Percentiles rank a stretch among this genome's conserved stretches.
phyloP scores from a whole-genome alignment of 2,113 vertebrate species.

The Ochotona princeps region DNA sequence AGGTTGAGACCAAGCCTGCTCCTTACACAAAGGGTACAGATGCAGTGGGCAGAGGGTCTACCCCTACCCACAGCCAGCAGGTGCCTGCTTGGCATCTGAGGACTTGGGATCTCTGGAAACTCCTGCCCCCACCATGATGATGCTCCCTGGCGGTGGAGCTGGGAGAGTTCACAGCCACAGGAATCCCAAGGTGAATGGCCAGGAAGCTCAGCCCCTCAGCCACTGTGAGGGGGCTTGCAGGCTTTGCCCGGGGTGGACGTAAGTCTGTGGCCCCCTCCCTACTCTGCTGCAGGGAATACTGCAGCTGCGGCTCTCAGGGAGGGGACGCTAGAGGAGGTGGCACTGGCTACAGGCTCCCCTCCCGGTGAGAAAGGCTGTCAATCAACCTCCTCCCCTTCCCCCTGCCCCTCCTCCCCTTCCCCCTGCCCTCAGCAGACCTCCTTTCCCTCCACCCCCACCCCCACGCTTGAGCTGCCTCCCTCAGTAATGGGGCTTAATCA shows the following conservation, averaged over 20 bases:
- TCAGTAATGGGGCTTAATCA: constrained; percentile 85
- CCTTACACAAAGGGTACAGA: not conserved
- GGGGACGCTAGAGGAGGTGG: not conserved
- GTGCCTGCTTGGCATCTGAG: not conserved
- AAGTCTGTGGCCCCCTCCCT: not conserved
- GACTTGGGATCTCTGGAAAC: not conserved
- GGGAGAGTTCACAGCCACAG: not conserved
- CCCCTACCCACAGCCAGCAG: not conserved
- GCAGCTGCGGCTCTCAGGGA: not conserved
- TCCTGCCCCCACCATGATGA: not conserved
- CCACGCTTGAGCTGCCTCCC: constrained; percentile 77
- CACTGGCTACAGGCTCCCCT: not conserved
- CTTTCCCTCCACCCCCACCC: constrained; percentile 42
- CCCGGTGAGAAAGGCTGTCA: constrained; percentile 61
- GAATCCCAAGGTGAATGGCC: constrained; percentile 49
- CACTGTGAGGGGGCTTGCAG: not conserved
- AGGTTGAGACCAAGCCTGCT: not conserved
- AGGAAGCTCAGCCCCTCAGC: constrained; percentile 21
- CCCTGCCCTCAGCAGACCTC: not conserved
- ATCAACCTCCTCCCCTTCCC: not conserved
- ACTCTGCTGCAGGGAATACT: not conserved
- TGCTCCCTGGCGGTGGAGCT: not conserved
- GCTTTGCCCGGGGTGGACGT: not conserved
- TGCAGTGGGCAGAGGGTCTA: not conserved
- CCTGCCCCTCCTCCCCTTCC: constrained; percentile 49